phyloP scores from a whole-genome alignment of 2,888 invertebrate species.

The Pollenia amentaria region DNA sequence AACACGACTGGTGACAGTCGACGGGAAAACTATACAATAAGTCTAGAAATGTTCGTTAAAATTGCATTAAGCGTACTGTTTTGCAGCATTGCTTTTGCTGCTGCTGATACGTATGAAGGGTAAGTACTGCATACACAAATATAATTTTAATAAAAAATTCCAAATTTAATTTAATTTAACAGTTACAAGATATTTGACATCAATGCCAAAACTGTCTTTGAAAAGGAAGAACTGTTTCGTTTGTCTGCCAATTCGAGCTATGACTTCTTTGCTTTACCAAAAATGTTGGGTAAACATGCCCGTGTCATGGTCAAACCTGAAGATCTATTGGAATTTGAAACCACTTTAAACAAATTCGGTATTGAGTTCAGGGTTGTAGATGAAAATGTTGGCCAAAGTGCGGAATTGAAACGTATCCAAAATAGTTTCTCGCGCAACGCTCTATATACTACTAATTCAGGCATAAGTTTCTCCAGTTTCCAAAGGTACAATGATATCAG shows the following conservation, averaged over 20 bases:
- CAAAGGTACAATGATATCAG: conserved; percentile 84
- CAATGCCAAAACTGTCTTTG: conserved; percentile 75
- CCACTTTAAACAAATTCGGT: conserved; percentile 74
- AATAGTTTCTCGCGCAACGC: conserved; percentile 74
- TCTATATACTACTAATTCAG: conserved; percentile 54
- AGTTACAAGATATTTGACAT: conserved; percentile 83
- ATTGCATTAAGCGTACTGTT: conserved; percentile 64
- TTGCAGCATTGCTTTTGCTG: conserved; percentile 59
- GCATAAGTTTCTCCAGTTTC: conserved; percentile 79
- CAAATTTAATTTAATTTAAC: neutral
- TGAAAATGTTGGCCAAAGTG: conserved; percentile 77
- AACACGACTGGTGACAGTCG: conserved; percentile 29
- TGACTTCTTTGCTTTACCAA: conserved; percentile 81
- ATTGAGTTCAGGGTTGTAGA: conserved; percentile 77
- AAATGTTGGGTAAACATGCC: conserved; percentile 76
- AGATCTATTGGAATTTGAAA: conserved; percentile 79
- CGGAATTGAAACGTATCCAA: conserved; percentile 75
- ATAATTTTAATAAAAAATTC: neutral
- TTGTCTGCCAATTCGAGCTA: conserved; percentile 77
- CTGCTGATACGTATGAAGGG: conserved; percentile 64
- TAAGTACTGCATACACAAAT: conserved; percentile 29
- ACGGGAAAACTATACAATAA: no score
- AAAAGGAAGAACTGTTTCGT: conserved; percentile 79
- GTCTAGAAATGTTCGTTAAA: conserved; percentile 67
- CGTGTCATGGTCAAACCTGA: conserved; percentile 82